phyloP scores from a whole-genome alignment of 2,797 vertebrate species.

The Xiphophorus birchmanni region DNA sequence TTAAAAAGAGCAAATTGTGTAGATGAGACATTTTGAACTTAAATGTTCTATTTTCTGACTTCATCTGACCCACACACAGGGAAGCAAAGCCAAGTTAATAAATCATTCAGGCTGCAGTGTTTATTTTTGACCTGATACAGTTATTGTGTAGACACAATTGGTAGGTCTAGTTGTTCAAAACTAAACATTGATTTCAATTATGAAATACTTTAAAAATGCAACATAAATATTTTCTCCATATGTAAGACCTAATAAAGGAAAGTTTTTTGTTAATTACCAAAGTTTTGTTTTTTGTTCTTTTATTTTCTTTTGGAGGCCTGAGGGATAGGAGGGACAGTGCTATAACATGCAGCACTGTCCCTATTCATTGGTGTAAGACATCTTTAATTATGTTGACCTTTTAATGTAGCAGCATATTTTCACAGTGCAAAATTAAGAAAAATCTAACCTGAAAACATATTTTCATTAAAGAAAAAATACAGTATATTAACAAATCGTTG shows the following conservation, averaged over 20 bases:
- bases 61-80: constrained; percentile 24
- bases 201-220: neutral
- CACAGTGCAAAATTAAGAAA: neutral
- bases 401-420: neutral
- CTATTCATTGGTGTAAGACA: neutral
- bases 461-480: neutral
- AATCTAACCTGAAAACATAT: neutral
- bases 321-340: neutral
- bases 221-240: neutral
- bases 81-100: neutral
- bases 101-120: neutral
- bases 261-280: neutral
- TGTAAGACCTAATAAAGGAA: neutral
- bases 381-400: neutral
- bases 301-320: neutral
- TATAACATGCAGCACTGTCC: neutral
- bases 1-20: constrained; percentile 46
- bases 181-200: neutral
- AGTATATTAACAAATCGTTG: neutral
- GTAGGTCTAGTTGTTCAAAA: neutral
- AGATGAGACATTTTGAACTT: constrained; percentile 25
- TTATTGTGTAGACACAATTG: neutral
- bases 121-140: neutral
- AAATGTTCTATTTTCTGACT: constrained; percentile 39
- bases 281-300: neutral